phyloP scores from a whole-genome alignment of 2,797 vertebrate species.

The Dermochelys coriacea region DNA sequence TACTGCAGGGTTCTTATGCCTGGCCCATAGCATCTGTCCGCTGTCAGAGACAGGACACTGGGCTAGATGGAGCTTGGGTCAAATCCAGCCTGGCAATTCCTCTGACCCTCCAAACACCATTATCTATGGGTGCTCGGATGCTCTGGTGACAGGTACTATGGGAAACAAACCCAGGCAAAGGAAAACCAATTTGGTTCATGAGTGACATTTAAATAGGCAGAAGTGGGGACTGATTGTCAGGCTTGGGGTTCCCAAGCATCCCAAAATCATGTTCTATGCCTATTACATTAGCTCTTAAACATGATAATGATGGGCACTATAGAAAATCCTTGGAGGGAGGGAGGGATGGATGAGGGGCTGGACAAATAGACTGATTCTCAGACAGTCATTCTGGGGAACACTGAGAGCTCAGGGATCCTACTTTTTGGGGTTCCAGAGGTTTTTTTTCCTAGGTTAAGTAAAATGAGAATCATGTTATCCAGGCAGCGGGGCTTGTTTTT shows the following conservation, averaged over 20 bases:
- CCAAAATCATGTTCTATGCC: background rate
- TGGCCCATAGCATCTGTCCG: no score
- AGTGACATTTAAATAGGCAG: background rate
- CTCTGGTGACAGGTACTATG: no score
- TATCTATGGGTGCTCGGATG: background rate
- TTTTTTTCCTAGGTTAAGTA: background rate
- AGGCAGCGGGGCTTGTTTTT: background rate
- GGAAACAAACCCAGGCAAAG: background rate
- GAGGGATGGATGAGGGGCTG: background rate
- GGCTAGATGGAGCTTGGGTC: background rate
- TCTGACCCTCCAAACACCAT: background rate
- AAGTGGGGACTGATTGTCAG: background rate
- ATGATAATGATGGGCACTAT: background rate
- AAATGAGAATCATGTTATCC: background rate
- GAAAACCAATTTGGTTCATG: background rate
- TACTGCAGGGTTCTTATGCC: background rate
- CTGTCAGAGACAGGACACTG: background rate
- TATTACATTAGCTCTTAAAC: background rate
- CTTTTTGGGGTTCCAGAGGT: background rate
- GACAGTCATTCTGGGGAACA: background rate
- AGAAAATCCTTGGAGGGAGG: rapidly evolving
- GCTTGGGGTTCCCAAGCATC: rapidly evolving
- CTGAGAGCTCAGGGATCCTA: background rate
- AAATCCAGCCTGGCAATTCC: background rate
- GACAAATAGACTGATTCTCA: background rate